These are phyloP conservation scores for Acanthococcus lagerstroemiae DNA, from an alignment of 2,888 invertebrate genomes.

Conservation along the genomic window DNA sequence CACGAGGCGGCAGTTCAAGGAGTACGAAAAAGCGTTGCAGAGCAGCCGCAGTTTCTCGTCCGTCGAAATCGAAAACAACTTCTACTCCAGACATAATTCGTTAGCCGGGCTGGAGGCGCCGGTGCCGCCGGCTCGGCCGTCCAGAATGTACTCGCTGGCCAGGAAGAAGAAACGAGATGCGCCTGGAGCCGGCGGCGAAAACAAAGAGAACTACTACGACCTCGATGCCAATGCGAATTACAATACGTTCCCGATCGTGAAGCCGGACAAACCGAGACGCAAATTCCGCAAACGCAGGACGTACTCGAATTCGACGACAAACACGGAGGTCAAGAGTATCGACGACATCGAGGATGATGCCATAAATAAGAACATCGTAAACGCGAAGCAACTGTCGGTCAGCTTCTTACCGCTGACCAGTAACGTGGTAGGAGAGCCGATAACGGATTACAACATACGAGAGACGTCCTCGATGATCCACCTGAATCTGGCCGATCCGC, in stretches of 20 bases:
- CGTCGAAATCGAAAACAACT: constrained; percentile 16
- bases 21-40: constrained; percentile 32
- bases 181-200: background rate
- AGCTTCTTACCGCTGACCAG: constrained; percentile 17
- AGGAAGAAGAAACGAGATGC: background rate
- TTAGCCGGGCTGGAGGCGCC: constrained; percentile 51
- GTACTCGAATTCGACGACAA: constrained; percentile 31
- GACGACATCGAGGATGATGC: constrained; percentile 4
- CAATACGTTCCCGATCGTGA: constrained; percentile 24
- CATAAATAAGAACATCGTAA: constrained; percentile 23
- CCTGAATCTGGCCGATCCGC: background rate
- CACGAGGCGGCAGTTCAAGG: constrained; percentile 29
- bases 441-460: constrained; percentile 13
- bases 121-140: constrained; percentile 37
- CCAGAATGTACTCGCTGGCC: constrained; percentile 26
- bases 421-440: constrained; percentile 7
- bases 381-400: constrained; percentile 24
- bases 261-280: constrained; percentile 9
- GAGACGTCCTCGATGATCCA: constrained; percentile 31
- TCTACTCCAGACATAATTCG: constrained; percentile 50
- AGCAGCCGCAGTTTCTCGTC: constrained; percentile 16
- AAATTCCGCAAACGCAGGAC: constrained; percentile 19
- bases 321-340: constrained; percentile 46
- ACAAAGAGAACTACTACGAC: constrained; percentile 14
- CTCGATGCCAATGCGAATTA: constrained; percentile 1